Conservation (phyloP, 2,113 vertebrate genomes). For the Trinectes maculatus region DNA sequence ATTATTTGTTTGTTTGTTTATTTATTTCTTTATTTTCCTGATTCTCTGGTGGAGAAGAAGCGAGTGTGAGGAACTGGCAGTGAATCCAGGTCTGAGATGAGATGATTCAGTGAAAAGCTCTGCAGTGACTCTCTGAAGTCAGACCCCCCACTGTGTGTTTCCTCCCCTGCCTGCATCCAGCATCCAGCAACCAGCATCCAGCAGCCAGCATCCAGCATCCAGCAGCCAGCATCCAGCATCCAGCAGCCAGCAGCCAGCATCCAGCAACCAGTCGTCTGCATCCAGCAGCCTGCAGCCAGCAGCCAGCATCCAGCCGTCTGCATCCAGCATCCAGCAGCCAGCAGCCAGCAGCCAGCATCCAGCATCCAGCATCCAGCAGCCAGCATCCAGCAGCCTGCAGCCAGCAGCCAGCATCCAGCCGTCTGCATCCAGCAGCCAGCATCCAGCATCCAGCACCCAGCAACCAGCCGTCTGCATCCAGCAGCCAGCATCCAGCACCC, state of each 20-base stretch:
- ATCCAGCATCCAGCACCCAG: slow-evolving; percentile 63
- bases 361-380: slow-evolving; percentile 63
- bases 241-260: slow-evolving; percentile 64
- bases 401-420: slow-evolving; percentile 63
- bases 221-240: slow-evolving; percentile 60
- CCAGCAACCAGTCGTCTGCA: no score
- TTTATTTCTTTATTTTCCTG: background rate
- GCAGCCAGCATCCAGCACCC: slow-evolving; percentile 67
- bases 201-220: slow-evolving; percentile 65
- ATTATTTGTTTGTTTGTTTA: no score
- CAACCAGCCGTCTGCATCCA: no score
- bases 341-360: no score
- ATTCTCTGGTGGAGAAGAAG: background rate
- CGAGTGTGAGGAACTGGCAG: slow-evolving; percentile 7
- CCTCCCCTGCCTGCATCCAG: slow-evolving; percentile 62
- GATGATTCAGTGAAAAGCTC: slow-evolving; percentile 47
- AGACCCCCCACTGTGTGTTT: slow-evolving; percentile 55
- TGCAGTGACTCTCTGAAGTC: slow-evolving; percentile 58
- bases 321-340: slow-evolving; percentile 63
- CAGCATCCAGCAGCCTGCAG: slow-evolving; percentile 67
- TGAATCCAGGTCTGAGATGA: slow-evolving; percentile 46
- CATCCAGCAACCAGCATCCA: slow-evolving; percentile 62
- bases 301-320: slow-evolving; percentile 60
- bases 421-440: slow-evolving; percentile 62
- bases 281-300: slow-evolving; percentile 63